Evolutionary conservation across 2,797 vertebrate genomes (phyloP).

Genomic region (Neosilurus mollespiculum): DNA sequence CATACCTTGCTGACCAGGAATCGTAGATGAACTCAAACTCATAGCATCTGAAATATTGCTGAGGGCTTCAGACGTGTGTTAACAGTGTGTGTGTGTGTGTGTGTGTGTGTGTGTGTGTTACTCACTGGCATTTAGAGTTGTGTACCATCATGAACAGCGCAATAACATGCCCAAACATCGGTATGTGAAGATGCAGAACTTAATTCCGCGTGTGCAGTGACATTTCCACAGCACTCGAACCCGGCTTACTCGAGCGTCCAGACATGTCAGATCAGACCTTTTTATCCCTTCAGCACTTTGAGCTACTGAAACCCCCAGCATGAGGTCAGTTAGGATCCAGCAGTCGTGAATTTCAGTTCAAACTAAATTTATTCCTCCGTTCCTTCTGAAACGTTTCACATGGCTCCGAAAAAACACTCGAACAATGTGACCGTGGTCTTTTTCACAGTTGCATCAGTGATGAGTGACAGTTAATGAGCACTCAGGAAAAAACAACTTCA

Average conservation of each 20-base stretch:
- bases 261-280: background rate
- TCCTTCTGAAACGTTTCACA: background rate
- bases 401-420: background rate
- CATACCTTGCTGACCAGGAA: background rate
- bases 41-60: background rate
- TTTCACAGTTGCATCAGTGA: background rate
- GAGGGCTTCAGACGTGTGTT: background rate
- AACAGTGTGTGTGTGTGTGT: background rate
- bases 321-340: background rate
- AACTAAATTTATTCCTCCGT: background rate
- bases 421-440: background rate
- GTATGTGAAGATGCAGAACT: background rate
- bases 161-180: background rate
- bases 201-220: constrained; percentile 30
- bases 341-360: too few species aligned
- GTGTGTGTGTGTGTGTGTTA: too few species aligned
- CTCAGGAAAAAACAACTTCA: background rate
- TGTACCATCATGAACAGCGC: background rate
- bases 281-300: background rate
- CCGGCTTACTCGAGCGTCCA: constrained; percentile 1
- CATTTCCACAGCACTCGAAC: constrained; percentile 6
- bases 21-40: background rate
- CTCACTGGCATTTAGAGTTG: constrained; percentile 1
- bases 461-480: background rate
- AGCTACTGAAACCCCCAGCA: background rate